Evolutionary conservation across 2,797 vertebrate species (phyloP).

Genomic region (Danio jaintianensis): DNA sequence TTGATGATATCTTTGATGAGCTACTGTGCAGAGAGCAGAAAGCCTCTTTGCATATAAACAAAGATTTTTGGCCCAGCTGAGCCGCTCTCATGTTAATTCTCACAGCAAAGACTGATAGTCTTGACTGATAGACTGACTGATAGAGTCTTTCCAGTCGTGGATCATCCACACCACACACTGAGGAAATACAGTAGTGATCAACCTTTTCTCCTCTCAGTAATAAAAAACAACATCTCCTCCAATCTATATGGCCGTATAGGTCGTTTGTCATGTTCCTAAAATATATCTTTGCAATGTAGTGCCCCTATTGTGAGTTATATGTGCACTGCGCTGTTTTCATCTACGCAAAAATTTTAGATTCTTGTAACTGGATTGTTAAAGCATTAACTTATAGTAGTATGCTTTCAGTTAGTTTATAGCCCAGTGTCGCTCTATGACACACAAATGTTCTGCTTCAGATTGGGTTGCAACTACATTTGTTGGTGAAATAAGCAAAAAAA

Average conservation of each 20-base stretch:
- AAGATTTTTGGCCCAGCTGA: slow-evolving; percentile 52
- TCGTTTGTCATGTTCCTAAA: background rate
- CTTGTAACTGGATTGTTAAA: too few relatives aligned
- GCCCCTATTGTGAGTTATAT: too few relatives aligned
- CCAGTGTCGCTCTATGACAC: too few relatives aligned
- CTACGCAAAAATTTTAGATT: too few relatives aligned
- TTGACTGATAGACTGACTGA: too few relatives aligned
- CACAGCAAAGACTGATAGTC: slow-evolving; percentile 44
- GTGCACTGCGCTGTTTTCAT: too few relatives aligned
- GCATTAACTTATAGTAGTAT: too few relatives aligned
- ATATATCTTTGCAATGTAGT: background rate
- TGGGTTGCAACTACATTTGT: too few relatives aligned
- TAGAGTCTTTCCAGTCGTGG: slow-evolving; percentile 48
- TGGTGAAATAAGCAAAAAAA: too few relatives aligned
- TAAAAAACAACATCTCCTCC: slow-evolving; percentile 56
- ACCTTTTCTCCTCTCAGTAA: slow-evolving; percentile 43
- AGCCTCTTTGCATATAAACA: slow-evolving; percentile 54
- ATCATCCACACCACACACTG: slow-evolving; percentile 6
- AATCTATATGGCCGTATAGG: background rate
- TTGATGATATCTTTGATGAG: slow-evolving; percentile 59
- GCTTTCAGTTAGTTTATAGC: too few relatives aligned
- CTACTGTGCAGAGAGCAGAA: slow-evolving; percentile 29
- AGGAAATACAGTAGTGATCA: slow-evolving; percentile 51
- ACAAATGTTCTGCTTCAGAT: too few relatives aligned
- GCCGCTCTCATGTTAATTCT: slow-evolving; percentile 58